A percentile compares a stretch with the other conserved stretches of the same genome.
These are phyloP conservation scores for Zosterops japonicus DNA, from an alignment of 2,113 vertebrate species.

Conservation along the genomic window DNA sequence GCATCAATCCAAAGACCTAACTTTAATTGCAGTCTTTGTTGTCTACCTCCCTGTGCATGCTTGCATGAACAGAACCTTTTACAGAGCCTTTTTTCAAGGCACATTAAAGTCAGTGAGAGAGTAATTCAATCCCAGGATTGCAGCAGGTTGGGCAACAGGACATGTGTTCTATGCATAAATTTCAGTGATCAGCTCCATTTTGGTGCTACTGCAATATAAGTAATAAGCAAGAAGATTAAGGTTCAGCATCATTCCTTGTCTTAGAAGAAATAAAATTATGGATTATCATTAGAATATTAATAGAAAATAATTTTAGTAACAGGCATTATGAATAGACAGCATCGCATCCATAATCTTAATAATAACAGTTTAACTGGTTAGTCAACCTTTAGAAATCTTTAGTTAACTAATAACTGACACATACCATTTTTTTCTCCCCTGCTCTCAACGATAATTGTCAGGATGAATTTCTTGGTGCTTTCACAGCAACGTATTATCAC, in stretches of 20 bases:
- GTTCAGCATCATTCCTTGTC: not conserved
- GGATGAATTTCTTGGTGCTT: not conserved
- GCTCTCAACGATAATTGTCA: not conserved
- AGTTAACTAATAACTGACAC: not conserved
- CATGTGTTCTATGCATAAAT: not conserved
- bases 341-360: not conserved
- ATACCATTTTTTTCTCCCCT: not conserved
- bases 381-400: not conserved
- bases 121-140: not conserved
- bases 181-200: not conserved
- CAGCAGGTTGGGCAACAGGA: not conserved
- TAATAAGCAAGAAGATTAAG: slow-evolving; percentile 23
- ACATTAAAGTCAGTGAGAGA: not conserved
- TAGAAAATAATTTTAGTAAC: not conserved
- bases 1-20: not conserved
- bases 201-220: not conserved
- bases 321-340: not conserved
- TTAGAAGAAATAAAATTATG: not conserved
- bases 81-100: not conserved
- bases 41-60: not conserved
- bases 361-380: not conserved
- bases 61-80: not conserved
- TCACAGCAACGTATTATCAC: not conserved
- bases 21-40: not conserved
- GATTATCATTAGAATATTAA: not conserved